Percentiles rank a stretch among this genome's conserved stretches.
phyloP scores from a whole-genome alignment of 2,113 vertebrate genomes.

The Echinops telfairi region DNA sequence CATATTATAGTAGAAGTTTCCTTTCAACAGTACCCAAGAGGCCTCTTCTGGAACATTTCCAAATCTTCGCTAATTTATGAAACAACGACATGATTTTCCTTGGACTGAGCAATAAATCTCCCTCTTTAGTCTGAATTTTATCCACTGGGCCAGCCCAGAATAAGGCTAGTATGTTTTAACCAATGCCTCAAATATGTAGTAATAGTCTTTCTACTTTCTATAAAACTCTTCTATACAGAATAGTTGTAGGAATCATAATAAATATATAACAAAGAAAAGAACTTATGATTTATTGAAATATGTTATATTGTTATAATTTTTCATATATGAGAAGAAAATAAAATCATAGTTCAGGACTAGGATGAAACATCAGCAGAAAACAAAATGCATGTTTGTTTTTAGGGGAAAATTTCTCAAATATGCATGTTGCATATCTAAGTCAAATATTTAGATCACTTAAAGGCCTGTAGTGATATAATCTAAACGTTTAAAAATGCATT shows the following conservation, averaged over 20 bases:
- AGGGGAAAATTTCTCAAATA: constrained; percentile 30
- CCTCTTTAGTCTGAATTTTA: constrained; percentile 21
- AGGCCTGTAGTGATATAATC: constrained; percentile 25
- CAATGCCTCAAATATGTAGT: background rate
- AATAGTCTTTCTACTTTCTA: background rate
- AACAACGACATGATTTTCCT: too few relatives aligned
- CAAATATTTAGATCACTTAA: constrained; percentile 40
- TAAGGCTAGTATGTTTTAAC: constrained; percentile 31
- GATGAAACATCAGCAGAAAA: constrained; percentile 3
- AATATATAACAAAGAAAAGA: background rate
- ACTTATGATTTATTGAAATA: constrained; percentile 30
- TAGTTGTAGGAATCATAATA: too few relatives aligned
- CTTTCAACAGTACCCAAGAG: constrained; percentile 5
- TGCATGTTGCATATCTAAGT: background rate
- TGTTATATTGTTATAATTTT: background rate
- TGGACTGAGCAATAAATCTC: background rate
- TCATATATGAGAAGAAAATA: constrained; percentile 27
- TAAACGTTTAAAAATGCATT: constrained; percentile 20
- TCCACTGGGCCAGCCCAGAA: background rate
- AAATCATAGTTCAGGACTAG: background rate
- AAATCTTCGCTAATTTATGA: background rate
- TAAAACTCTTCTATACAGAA: background rate
- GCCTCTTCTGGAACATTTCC: background rate
- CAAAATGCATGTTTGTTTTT: constrained; percentile 8
- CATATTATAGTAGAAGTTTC: background rate